Conservation (phyloP, 2,797 vertebrate species). For the Anas bernieri region DNA sequence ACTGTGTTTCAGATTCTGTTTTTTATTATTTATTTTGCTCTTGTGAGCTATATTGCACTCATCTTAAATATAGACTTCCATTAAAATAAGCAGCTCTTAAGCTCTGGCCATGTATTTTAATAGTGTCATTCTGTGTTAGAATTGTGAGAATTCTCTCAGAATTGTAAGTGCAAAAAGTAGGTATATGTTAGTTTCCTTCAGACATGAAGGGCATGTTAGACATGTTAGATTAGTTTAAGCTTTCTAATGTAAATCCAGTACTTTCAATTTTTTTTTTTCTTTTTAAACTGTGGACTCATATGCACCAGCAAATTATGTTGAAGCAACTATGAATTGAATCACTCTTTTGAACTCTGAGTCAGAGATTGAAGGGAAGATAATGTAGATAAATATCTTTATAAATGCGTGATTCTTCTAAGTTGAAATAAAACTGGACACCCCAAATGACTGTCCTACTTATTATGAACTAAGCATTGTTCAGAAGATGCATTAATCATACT, state of each 20-base stretch:
- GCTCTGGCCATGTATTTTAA: background rate
- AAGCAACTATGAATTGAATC: background rate
- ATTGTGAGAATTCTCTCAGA: background rate
- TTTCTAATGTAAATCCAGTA: background rate
- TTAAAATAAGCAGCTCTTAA: background rate
- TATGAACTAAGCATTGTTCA: background rate
- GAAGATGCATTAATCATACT: background rate
- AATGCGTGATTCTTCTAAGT: background rate
- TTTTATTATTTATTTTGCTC: background rate
- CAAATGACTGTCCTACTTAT: background rate
- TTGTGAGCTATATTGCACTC: background rate
- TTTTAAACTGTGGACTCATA: background rate
- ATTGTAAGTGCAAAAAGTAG: background rate
- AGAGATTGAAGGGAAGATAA: background rate
- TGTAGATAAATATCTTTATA: background rate
- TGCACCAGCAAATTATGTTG: rapidly evolving
- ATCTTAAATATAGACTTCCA: background rate
- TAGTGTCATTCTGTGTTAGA: background rate
- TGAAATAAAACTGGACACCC: background rate
- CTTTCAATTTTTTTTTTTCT: background rate
- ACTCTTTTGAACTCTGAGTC: background rate
- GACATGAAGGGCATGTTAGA: no score
- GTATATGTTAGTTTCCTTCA: background rate
- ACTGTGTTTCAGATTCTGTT: background rate
- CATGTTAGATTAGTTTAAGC: background rate